Base-by-base conservation (phyloP, 1,140 invertebrate genomes). In the Psilanteris sp. region DNA sequence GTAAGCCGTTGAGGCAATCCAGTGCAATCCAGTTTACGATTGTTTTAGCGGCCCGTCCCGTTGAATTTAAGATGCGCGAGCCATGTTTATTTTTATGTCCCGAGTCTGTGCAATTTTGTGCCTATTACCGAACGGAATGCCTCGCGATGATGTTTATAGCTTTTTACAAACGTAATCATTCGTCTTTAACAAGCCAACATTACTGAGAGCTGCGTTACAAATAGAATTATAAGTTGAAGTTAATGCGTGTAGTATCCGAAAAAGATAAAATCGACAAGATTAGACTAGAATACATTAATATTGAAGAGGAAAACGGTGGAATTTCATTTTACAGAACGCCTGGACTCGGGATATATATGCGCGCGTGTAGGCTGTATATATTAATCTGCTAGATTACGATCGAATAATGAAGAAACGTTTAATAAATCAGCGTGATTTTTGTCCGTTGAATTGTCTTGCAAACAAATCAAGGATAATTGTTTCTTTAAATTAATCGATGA, bases 221-320 rank as follows among this genome's bases (percentile, higher is more conserved):
- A 78, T 78, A 77, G 75, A 77, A 77, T 73, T 78, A 73, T 68
- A 72, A 72, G 68, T 61, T 78, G 68, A 64, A 68, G 62, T 78
- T 78, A 78, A 78, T 78, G 62, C 68, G 62, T 73, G 75, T 78
- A 70, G 75, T 68, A 78, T 73, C 31, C 57, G 34, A 78, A 73
- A 78, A 73, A 73, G 75, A 78, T 78, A 78, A 73, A 73, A 78
- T 78, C 75, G 68, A 73, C 68, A 78, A 78, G 75, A 78, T 78
- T 74, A 78, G 50, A 48, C 52, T 11, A 34, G 75, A 78, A 78
- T 78, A 78, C 43, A 78, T 78, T 46, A 78, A 78, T 73, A 78
- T 62, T 64, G 57, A 73, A 14, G 43, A 78, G 68, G 61, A 78
- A 73, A 78, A 68, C 68, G 57, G 4, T 13, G 57, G 68, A 64